A percentile compares a stretch with the other conserved stretches of the same genome.
Evolutionary conservation across 2,888 invertebrate genomes (phyloP).

Genomic region (Atrina japonica): DNA sequence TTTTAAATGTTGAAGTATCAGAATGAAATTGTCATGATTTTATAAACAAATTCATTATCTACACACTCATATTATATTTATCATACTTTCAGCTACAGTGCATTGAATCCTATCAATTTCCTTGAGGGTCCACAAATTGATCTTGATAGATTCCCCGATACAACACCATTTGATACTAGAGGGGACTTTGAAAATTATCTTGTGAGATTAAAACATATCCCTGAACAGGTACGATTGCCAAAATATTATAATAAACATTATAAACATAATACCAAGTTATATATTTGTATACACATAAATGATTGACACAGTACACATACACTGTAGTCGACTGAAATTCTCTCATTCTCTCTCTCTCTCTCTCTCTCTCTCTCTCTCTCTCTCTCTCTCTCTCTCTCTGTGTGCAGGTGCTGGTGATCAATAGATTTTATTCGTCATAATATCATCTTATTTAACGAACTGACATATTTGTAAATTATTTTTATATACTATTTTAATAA

Average conservation of each 20-base stretch:
- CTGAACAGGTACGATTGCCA: conserved; percentile 66
- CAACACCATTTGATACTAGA: conserved; percentile 60
- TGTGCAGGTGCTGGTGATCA: too few species aligned
- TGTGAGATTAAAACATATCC: conserved; percentile 65
- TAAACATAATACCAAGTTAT: background rate
- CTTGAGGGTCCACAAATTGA: conserved; percentile 68
- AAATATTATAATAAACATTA: too few species aligned
- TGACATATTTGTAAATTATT: too few species aligned
- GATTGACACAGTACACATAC: background rate
- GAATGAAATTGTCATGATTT: background rate
- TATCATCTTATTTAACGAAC: too few species aligned
- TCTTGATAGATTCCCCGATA: conserved; percentile 49
- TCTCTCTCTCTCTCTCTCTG: too few species aligned
- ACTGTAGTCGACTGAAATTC: too few species aligned
- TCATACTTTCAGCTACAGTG: conserved; percentile 64
- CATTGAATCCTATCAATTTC: conserved; percentile 74
- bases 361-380: too few species aligned
- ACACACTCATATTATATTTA: background rate
- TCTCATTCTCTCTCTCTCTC: too few species aligned
- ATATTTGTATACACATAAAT: background rate
- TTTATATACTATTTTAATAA: too few species aligned
- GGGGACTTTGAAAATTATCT: conserved; percentile 73
- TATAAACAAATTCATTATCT: background rate
- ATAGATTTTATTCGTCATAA: too few species aligned
- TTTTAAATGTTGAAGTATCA: too few species aligned